These are phyloP conservation scores for Venusia cambrica DNA, from an alignment of 2,888 invertebrate genomes.

Conservation along the genomic window DNA sequence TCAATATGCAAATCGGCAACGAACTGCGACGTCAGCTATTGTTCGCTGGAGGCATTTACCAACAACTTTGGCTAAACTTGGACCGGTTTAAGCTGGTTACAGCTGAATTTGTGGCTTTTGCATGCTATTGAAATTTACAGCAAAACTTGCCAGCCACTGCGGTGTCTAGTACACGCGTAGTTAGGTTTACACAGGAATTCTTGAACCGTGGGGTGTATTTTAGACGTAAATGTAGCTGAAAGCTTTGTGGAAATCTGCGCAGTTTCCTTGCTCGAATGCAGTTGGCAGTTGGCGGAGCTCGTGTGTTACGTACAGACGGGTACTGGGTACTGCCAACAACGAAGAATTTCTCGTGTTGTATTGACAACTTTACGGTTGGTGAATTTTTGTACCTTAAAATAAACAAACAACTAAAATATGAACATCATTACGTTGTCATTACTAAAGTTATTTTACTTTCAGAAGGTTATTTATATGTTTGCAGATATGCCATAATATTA, in stretches of 20 bases:
- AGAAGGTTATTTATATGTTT: no score
- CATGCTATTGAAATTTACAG: conserved; percentile 76
- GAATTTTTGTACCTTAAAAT: no score
- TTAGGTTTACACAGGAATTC: conserved; percentile 35
- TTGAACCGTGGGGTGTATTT: conserved; percentile 32
- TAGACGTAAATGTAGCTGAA: conserved; percentile 18
- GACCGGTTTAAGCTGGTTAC: conserved; percentile 57
- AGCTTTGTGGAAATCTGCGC: conserved; percentile 5
- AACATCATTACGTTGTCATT: no score
- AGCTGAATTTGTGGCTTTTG: conserved; percentile 70
- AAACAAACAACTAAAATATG: no score
- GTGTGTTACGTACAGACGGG: neutral
- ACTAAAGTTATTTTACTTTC: no score
- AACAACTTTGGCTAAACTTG: conserved; percentile 59
- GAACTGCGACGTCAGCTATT: conserved; percentile 48
- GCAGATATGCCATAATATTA: no score
- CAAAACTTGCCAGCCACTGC: conserved; percentile 55
- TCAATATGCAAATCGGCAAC: conserved; percentile 62
- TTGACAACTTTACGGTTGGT: no score
- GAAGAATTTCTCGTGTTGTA: no score
- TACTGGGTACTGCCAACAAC: no score
- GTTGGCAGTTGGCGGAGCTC: neutral
- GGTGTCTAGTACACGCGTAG: conserved; percentile 45
- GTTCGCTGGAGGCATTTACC: conserved; percentile 37
- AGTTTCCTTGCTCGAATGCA: neutral